Conservation (phyloP, 2,797 vertebrate genomes). For the Bryconaethiops microstoma region DNA sequence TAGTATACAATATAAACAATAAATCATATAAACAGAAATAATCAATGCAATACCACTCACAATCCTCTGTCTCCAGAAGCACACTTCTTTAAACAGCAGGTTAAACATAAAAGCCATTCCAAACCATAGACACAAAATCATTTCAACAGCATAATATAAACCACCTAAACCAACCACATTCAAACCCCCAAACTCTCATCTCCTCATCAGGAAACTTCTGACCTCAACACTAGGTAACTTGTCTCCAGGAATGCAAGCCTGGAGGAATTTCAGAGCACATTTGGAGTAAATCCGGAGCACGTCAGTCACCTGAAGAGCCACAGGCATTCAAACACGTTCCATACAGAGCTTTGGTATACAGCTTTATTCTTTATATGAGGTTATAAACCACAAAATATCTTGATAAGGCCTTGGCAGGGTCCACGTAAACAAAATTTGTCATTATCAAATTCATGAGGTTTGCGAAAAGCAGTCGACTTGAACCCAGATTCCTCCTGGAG, state of each 20-base stretch:
- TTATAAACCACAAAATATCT: slow-evolving; percentile 62
- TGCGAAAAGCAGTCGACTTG: slow-evolving; percentile 66
- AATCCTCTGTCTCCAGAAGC: too few relatives aligned
- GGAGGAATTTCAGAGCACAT: not conserved
- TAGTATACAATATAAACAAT: too few relatives aligned
- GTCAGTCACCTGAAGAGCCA: slow-evolving; percentile 21
- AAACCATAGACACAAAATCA: not conserved
- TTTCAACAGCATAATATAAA: not conserved
- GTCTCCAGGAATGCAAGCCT: not conserved
- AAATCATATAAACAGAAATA: too few relatives aligned
- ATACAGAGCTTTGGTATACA: slow-evolving; percentile 57
- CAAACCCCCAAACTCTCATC: not conserved
- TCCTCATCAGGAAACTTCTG: not conserved
- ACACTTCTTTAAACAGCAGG: not conserved
- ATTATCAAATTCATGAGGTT: slow-evolving; percentile 79
- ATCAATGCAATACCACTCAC: too few relatives aligned
- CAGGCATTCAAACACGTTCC: slow-evolving; percentile 14
- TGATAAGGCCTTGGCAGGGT: slow-evolving; percentile 57
- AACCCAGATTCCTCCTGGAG: slow-evolving; percentile 69
- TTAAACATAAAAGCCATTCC: not conserved
- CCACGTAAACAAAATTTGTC: slow-evolving; percentile 72
- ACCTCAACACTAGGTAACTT: not conserved
- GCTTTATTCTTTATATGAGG: slow-evolving; percentile 66
- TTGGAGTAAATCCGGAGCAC: not conserved
- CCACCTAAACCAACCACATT: not conserved